phyloP scores from a whole-genome alignment of 2,888 invertebrate genomes.

The Agrochola circellaris region DNA sequence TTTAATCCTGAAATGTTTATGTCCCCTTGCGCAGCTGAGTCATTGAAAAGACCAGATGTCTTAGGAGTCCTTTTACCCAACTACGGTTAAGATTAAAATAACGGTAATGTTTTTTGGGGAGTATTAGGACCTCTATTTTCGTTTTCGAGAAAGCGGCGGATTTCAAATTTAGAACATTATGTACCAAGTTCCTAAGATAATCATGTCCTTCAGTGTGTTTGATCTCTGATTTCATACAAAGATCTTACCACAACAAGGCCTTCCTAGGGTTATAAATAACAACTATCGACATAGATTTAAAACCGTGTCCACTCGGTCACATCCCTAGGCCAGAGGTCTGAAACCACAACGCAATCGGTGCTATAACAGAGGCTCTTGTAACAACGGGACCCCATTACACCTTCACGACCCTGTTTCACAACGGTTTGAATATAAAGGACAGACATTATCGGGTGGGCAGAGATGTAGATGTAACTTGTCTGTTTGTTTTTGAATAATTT shows the following conservation, averaged over 20 bases:
- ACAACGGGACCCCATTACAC: conserved; percentile 46
- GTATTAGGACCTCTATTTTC: neutral
- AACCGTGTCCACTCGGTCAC: conserved; percentile 3
- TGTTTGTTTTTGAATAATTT: conserved; percentile 1
- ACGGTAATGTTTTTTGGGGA: too few relatives aligned
- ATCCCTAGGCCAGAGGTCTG: conserved; percentile 31
- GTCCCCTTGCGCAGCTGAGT: neutral
- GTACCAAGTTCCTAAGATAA: neutral
- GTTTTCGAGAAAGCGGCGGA: too few relatives aligned
- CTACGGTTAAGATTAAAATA: neutral
- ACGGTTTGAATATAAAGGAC: conserved; percentile 47
- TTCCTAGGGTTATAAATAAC: conserved; percentile 9
- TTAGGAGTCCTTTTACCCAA: neutral
- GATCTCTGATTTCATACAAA: too few relatives aligned
- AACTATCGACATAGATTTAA: conserved; percentile 25
- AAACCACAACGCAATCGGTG: conserved; percentile 48
- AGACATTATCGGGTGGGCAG: conserved; percentile 15
- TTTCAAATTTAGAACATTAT: neutral
- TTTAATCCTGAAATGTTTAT: neutral
- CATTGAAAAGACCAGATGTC: too few relatives aligned
- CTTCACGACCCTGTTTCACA: conserved; percentile 40
- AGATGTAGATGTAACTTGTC: neutral
- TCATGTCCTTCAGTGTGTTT: neutral
- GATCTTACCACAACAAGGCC: too few relatives aligned
- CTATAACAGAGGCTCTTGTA: conserved; percentile 41